Conservation (phyloP, 2,113 vertebrate genomes). For the Romanogobio albipinnatus region DNA sequence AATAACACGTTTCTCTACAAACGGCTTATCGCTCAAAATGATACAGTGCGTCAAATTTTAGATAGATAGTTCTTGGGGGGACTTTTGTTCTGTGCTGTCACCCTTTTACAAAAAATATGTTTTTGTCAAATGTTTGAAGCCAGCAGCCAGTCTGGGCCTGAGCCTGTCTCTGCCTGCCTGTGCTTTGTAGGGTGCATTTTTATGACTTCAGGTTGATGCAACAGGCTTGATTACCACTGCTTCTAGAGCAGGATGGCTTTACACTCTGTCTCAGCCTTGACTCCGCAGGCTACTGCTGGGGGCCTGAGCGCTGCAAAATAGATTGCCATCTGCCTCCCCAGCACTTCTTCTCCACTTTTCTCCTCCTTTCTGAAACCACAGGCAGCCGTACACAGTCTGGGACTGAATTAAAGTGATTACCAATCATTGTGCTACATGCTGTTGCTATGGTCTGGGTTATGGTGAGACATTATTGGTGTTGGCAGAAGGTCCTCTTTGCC, state of each 20-base stretch:
- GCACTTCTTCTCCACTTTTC: not conserved
- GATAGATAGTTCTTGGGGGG: no score
- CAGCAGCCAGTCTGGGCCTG: constrained; percentile 13
- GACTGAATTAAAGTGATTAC: constrained; percentile 41
- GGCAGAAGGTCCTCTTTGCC: not conserved
- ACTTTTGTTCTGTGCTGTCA: not conserved
- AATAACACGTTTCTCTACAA: not conserved
- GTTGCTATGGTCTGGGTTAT: constrained; percentile 12
- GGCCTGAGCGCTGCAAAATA: constrained; percentile 39
- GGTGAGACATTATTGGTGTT: constrained; percentile 1
- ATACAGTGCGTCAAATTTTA: not conserved
- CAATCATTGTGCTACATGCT: constrained; percentile 36
- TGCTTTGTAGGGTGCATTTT: constrained; percentile 49
- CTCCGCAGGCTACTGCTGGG: constrained; percentile 41
- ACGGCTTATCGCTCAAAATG: not conserved
- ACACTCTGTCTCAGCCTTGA: constrained; percentile 49
- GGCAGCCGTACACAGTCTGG: constrained; percentile 17
- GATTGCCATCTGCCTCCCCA: constrained; percentile 35
- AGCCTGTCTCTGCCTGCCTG: constrained; percentile 53
- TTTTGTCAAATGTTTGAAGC: constrained; percentile 7
- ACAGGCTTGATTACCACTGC: constrained; percentile 52
- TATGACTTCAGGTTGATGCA: constrained; percentile 46
- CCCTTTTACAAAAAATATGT: not conserved
- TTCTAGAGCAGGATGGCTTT: constrained; percentile 47
- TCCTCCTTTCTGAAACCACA: constrained; percentile 21